phyloP scores from a whole-genome alignment of 1,140 invertebrate species.

The Caenorhabditis elegans region WBcel235 BX284604.4:11774001-11774500 shows the following conservation, averaged over 20 bases:
- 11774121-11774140: neutral
- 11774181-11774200: neutral
- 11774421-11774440: too few species aligned
- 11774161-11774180: neutral
- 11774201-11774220: neutral
- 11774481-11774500: too few species aligned
- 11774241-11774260: neutral
- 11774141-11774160: constrained; percentile 15
- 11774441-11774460: neutral
- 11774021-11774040: neutral
- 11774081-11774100: constrained; percentile 11
- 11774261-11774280: neutral
- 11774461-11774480: too few species aligned
- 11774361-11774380: neutral
- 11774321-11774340: neutral
- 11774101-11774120: too few species aligned
- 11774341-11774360: neutral
- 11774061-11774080: neutral
- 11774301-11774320: neutral
- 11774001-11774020: neutral
- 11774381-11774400: neutral
- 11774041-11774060: constrained; percentile 13
- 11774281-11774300: neutral
- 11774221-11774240: neutral
- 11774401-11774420: neutral